phyloP scores from a whole-genome alignment of 2,888 invertebrate genomes.

The Drosophila quinaria region DNA sequence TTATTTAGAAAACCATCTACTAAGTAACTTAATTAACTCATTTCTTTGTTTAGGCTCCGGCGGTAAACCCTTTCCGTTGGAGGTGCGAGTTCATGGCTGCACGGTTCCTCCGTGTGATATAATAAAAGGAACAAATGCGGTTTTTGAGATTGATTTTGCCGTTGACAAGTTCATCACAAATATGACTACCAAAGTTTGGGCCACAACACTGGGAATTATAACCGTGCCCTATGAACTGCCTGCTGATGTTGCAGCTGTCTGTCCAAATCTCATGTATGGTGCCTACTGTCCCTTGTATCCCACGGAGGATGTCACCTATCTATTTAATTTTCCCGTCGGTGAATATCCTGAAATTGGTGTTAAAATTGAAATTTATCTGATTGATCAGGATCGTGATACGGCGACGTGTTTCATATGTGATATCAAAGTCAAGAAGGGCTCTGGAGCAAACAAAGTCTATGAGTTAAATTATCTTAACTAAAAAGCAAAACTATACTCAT shows the following conservation, averaged over 20 bases:
- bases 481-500: neutral
- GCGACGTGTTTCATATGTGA: conserved; percentile 81
- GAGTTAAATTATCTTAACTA: conserved; percentile 59
- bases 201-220: conserved; percentile 82
- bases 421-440: conserved; percentile 82
- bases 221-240: conserved; percentile 84
- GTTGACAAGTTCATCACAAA: conserved; percentile 70
- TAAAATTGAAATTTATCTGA: conserved; percentile 80
- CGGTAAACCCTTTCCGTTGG: conserved; percentile 76
- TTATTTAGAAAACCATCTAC: neutral
- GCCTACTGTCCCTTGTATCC: conserved; percentile 84
- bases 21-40: neutral
- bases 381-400: conserved; percentile 74
- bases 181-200: conserved; percentile 70
- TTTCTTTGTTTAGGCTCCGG: conserved; percentile 59
- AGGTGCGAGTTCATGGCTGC: conserved; percentile 79
- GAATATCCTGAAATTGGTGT: conserved; percentile 83
- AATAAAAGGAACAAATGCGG: conserved; percentile 73
- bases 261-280: conserved; percentile 78
- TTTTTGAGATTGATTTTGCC: conserved; percentile 81
- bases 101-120: conserved; percentile 81
- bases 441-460: conserved; percentile 30
- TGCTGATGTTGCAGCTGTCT: conserved; percentile 79
- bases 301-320: conserved; percentile 83
- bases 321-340: conserved; percentile 81